phyloP scores from a whole-genome alignment of 2,113 vertebrate genomes.

The Brienomyrus brachyistius region DNA sequence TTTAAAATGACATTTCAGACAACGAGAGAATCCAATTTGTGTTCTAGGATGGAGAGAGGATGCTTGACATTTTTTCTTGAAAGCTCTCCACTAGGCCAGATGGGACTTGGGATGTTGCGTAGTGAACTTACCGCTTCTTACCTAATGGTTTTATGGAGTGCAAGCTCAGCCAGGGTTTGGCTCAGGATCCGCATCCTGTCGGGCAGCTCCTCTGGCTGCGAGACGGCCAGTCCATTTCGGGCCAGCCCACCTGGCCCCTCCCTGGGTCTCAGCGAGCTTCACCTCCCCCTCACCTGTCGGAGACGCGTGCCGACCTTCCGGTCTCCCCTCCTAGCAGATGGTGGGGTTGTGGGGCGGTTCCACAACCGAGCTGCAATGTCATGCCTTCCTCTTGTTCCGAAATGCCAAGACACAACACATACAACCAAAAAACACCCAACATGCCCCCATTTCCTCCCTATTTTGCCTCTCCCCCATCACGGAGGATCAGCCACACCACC shows the following conservation, averaged over 20 bases:
- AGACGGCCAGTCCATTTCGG: constrained; percentile 23
- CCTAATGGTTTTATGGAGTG: background rate
- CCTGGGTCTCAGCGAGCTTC: constrained; percentile 21
- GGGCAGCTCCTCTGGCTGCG: background rate
- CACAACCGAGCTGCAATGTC: constrained; percentile 15
- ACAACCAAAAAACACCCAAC: background rate
- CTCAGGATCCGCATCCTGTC: background rate
- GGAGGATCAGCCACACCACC: background rate
- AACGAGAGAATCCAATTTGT: background rate
- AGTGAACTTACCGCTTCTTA: background rate
- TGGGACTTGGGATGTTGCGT: background rate
- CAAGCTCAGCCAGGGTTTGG: background rate
- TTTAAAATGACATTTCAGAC: background rate
- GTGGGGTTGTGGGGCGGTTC: constrained; percentile 6
- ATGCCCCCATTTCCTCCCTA: background rate
- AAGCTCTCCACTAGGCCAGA: background rate
- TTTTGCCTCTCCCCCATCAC: background rate
- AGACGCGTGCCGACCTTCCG: constrained; percentile 33
- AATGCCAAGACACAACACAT: background rate
- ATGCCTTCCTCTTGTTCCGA: background rate
- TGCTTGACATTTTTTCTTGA: constrained; percentile 3
- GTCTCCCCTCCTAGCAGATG: constrained; percentile 48
- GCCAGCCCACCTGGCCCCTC: constrained; percentile 29
- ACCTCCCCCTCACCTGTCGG: constrained; percentile 27
- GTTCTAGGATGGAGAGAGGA: background rate